These are phyloP conservation scores for Tachysurus fulvidraco DNA, from an alignment of 2,113 vertebrate genomes.

Conservation along the genomic window DNA sequence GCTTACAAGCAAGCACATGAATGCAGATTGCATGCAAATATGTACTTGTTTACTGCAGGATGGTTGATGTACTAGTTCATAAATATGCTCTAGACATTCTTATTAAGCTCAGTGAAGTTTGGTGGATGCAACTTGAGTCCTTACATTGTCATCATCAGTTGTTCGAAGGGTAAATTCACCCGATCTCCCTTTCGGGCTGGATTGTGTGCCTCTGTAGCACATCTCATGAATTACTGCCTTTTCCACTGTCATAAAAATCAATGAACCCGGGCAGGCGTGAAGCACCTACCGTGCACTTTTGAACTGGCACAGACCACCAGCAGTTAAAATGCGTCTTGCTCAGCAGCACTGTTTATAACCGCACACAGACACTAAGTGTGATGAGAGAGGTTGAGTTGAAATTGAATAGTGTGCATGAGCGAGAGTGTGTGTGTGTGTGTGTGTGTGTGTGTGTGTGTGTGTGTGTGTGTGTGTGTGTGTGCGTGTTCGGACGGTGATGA, in stretches of 20 bases:
- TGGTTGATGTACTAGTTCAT: neutral
- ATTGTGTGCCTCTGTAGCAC: conserved; percentile 37
- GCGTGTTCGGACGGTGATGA: neutral
- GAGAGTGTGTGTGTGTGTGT: neutral
- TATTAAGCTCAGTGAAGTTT: conserved; percentile 22
- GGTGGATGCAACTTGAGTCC: neutral
- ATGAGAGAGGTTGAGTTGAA: conserved; percentile 12
- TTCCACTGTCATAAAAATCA: conserved; percentile 53
- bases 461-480: neutral
- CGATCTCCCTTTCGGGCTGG: conserved; percentile 18
- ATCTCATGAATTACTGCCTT: conserved; percentile 51
- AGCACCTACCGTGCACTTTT: conserved; percentile 43
- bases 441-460: neutral
- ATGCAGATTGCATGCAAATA: neutral
- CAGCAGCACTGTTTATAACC: conserved; percentile 48
- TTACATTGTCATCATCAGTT: conserved; percentile 15
- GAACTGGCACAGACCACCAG: conserved; percentile 32
- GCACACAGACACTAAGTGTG: conserved; percentile 25
- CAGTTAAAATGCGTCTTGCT: conserved; percentile 47
- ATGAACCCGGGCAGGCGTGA: conserved; percentile 37
- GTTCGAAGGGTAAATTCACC: conserved; percentile 32
- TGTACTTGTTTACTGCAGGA: neutral
- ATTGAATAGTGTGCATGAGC: conserved; percentile 21
- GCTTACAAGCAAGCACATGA: neutral
- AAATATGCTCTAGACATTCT: conserved; percentile 27